phyloP scores from a whole-genome alignment of 2,113 vertebrate genomes.

The Xerus inauris region DNA sequence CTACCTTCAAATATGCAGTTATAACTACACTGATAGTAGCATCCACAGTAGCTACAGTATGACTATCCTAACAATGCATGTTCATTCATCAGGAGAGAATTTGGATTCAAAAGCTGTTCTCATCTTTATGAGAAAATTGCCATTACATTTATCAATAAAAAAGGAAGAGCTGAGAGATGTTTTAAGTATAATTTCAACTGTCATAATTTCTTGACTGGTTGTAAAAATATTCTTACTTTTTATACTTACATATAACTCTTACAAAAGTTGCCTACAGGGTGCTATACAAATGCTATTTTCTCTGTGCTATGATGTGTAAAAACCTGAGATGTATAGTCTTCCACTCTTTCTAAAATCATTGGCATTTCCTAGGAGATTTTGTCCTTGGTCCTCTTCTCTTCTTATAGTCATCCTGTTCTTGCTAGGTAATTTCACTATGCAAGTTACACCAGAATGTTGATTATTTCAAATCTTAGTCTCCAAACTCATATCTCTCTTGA shows the following conservation, averaged over 20 bases:
- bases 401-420: slow-evolving; percentile 8
- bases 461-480: background rate
- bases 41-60: background rate
- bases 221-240: background rate
- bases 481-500: background rate
- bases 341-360: background rate
- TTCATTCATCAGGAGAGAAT: background rate
- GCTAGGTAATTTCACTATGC: background rate
- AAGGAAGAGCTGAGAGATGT: background rate
- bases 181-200: background rate
- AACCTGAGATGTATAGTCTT: background rate
- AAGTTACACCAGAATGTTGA: background rate
- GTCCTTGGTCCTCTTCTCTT: background rate
- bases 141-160: background rate
- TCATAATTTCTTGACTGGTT: background rate
- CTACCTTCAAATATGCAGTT: background rate
- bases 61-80: background rate
- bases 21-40: background rate
- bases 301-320: background rate
- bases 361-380: background rate
- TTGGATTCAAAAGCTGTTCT: slow-evolving; percentile 1
- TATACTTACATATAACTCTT: background rate
- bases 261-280: background rate
- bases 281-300: background rate
- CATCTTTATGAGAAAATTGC: slow-evolving; percentile 13